phyloP scores from a whole-genome alignment of 2,888 invertebrate genomes.

The Pollenia angustigena region DNA sequence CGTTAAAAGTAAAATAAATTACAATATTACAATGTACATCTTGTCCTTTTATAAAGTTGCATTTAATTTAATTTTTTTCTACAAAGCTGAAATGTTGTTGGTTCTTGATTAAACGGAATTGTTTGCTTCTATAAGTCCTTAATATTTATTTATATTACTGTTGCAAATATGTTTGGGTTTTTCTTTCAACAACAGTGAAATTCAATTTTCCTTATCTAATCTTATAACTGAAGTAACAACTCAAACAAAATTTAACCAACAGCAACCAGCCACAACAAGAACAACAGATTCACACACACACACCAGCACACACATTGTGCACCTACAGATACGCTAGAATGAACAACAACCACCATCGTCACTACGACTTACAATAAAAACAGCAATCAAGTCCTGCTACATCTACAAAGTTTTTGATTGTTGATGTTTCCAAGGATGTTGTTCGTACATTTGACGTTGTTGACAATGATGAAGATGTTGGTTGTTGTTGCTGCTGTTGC shows the following conservation, averaged over 20 bases:
- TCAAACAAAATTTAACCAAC: slow-evolving; percentile 34
- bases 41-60: no score
- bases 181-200: slow-evolving; percentile 64
- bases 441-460: slow-evolving; percentile 30
- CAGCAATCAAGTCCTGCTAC: not conserved
- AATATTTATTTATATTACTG: slow-evolving; percentile 5
- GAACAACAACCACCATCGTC: not conserved
- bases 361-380: not conserved
- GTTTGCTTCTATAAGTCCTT: not conserved
- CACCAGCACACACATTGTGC: not conserved
- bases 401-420: slow-evolving; percentile 10
- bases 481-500: not conserved
- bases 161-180: slow-evolving; percentile 1
- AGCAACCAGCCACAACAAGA: not conserved
- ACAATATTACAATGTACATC: no score
- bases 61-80: no score
- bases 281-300: not conserved
- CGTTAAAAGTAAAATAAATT: no score
- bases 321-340: not conserved
- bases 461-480: slow-evolving; percentile 20
- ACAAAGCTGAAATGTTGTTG: not conserved
- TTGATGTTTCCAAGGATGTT: slow-evolving; percentile 38
- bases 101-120: not conserved
- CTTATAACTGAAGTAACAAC: slow-evolving; percentile 64
- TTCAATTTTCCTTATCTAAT: slow-evolving; percentile 74